A percentile compares a stretch with the other conserved stretches of the same genome.
Evolutionary conservation across 2,888 invertebrate genomes (phyloP).

Genomic region (Seira ritae): DNA sequence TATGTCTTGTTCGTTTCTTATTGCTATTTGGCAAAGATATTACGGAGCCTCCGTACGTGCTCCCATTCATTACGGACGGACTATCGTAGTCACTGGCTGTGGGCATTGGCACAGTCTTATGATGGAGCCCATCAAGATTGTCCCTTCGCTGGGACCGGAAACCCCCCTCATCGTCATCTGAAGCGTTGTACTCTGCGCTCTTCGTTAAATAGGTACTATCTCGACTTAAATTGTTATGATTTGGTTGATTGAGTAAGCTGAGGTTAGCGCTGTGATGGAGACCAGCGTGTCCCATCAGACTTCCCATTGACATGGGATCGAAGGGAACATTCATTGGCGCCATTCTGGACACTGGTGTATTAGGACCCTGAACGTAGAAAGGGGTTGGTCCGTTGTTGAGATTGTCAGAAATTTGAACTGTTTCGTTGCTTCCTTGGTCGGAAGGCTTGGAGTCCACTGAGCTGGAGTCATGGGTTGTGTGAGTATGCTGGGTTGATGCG

Average conservation of each 20-base stretch:
- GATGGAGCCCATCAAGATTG: slow-evolving; percentile 67
- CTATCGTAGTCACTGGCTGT: slow-evolving; percentile 72
- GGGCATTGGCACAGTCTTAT: slow-evolving; percentile 73
- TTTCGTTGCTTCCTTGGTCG: slow-evolving; percentile 71
- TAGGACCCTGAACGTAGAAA: slow-evolving; percentile 61
- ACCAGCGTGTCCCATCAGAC: slow-evolving; percentile 45
- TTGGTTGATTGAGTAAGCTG: slow-evolving; percentile 47
- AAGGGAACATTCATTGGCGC: slow-evolving; percentile 56
- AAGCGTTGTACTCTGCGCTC: slow-evolving; percentile 62
- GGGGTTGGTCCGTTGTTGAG: slow-evolving; percentile 68
- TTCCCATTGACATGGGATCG: slow-evolving; percentile 47
- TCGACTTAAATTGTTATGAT: slow-evolving; percentile 68
- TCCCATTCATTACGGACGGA: slow-evolving; percentile 72
- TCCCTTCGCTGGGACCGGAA: slow-evolving; percentile 70
- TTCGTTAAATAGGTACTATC: slow-evolving; percentile 52
- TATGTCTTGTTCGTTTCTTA: slow-evolving; percentile 73
- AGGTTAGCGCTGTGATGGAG: slow-evolving; percentile 49
- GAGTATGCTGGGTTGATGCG: slow-evolving; percentile 69
- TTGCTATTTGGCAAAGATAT: slow-evolving; percentile 73
- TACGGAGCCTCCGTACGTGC: slow-evolving; percentile 72
- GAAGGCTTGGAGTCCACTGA: slow-evolving; percentile 72
- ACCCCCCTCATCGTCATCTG: slow-evolving; percentile 73
- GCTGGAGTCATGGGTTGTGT: slow-evolving; percentile 70
- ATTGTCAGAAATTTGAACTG: slow-evolving; percentile 72
- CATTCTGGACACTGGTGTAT: slow-evolving; percentile 41